A percentile compares a stretch with the other conserved stretches of the same genome.
Evolutionary conservation across 2,113 vertebrate species (phyloP).

Genomic region (Rattus rattus): DNA sequence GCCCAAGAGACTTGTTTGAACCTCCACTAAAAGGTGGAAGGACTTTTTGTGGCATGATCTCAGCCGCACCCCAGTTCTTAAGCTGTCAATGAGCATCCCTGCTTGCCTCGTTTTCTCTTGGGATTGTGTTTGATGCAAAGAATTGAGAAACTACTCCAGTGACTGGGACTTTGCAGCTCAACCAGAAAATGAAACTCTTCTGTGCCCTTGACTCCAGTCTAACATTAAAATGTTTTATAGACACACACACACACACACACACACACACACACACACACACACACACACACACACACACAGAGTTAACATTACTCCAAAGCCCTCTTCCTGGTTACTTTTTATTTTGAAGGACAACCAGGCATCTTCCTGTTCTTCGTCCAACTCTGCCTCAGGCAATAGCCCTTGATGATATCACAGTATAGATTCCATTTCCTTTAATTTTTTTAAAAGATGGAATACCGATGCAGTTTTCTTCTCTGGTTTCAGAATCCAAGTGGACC

Average conservation of each 20-base stretch:
- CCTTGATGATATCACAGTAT: slow-evolving; percentile 43
- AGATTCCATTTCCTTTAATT: slow-evolving; percentile 2
- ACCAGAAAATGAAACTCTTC: not conserved
- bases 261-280: not conserved
- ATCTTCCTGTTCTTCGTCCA: slow-evolving; percentile 26
- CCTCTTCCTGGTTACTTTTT: not conserved
- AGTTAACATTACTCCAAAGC: not conserved
- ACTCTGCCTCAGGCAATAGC: slow-evolving; percentile 43
- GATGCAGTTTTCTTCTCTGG: not conserved
- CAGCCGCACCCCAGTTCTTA: not conserved
- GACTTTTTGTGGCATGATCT: not conserved
- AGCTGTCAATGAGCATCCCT: not conserved
- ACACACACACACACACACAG: not conserved
- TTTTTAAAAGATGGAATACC: not conserved
- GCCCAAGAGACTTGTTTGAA: slow-evolving; percentile 15
- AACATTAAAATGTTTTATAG: slow-evolving; percentile 31
- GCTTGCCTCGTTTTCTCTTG: not conserved
- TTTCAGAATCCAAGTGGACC: slow-evolving; percentile 32
- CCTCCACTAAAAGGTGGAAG: not conserved
- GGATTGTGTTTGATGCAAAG: not conserved
- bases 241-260: not conserved
- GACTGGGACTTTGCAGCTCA: not conserved
- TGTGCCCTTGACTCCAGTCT: not conserved
- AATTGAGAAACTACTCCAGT: not conserved
- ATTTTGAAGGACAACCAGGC: slow-evolving; percentile 27